A percentile compares a stretch with the other conserved stretches of the same genome.
These are phyloP conservation scores for Stigmatopora argus DNA, from an alignment of 2,113 vertebrate species.

Conservation along the genomic window DNA sequence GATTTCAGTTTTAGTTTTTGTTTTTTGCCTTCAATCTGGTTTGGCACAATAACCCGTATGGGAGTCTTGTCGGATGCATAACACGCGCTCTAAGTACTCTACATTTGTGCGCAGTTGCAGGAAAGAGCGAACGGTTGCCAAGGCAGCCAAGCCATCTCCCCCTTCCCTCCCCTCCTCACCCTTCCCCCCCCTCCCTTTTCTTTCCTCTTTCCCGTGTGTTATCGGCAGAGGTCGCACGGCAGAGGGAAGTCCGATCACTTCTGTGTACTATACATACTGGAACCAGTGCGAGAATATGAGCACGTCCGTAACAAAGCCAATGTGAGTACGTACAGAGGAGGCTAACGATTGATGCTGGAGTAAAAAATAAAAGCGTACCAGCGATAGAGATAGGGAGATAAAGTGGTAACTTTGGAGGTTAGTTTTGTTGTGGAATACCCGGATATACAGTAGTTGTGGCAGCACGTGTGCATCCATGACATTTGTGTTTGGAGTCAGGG, in stretches of 20 bases:
- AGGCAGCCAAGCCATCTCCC: slow-evolving; percentile 71
- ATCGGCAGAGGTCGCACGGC: slow-evolving; percentile 77
- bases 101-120: slow-evolving; percentile 72
- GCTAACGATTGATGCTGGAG: slow-evolving; percentile 26
- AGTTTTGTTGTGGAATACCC: slow-evolving; percentile 41
- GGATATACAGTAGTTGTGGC: slow-evolving; percentile 45
- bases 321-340: slow-evolving; percentile 49
- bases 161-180: slow-evolving; percentile 50
- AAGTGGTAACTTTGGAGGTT: slow-evolving; percentile 20
- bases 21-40: slow-evolving; percentile 23
- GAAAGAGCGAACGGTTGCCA: slow-evolving; percentile 71
- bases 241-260: slow-evolving; percentile 68
- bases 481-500: slow-evolving; percentile 36
- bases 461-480: slow-evolving; percentile 54
- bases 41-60: slow-evolving; percentile 62
- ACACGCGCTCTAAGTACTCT: slow-evolving; percentile 22
- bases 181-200: slow-evolving; percentile 46
- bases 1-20: too few relatives aligned
- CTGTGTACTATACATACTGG: slow-evolving; percentile 42
- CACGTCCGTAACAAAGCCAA: slow-evolving; percentile 67
- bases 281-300: slow-evolving; percentile 65
- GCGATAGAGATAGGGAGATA: slow-evolving; percentile 26
- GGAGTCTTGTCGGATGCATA: slow-evolving; percentile 29
- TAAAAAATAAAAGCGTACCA: slow-evolving; percentile 1
- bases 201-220: slow-evolving; percentile 70